Conservation (phyloP, 2,113 vertebrate species). For the Donacobius atricapilla region DNA sequence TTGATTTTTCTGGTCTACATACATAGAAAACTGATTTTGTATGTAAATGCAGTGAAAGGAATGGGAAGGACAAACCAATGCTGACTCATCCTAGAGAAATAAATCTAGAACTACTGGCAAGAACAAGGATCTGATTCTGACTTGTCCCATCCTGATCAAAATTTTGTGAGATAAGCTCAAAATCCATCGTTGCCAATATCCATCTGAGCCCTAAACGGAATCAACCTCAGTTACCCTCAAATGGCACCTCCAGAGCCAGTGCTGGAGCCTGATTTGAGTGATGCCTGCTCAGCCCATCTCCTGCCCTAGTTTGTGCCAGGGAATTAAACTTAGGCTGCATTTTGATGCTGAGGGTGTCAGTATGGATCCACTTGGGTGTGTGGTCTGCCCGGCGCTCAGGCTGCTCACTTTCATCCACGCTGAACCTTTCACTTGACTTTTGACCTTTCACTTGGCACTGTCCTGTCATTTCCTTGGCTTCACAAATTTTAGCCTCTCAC, state of each 20-base stretch:
- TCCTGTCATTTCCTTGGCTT: constrained; percentile 78
- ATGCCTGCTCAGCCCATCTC: neutral
- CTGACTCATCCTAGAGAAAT: neutral
- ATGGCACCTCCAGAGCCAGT: neutral
- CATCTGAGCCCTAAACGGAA: neutral
- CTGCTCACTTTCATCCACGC: constrained; percentile 68
- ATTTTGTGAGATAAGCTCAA: neutral
- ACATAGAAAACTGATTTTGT: neutral
- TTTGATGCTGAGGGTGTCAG: constrained; percentile 7
- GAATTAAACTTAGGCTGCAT: constrained; percentile 15
- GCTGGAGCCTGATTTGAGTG: neutral
- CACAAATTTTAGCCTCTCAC: constrained; percentile 77
- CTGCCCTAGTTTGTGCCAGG: constrained; percentile 12
- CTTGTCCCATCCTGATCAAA: neutral
- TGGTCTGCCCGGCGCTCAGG: constrained; percentile 30
- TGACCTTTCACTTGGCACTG: constrained; percentile 79
- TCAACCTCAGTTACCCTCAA: neutral
- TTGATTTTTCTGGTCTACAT: neutral
- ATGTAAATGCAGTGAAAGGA: neutral
- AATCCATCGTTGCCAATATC: neutral
- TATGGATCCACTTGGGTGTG: constrained; percentile 12
- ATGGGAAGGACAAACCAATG: neutral
- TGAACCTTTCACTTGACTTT: constrained; percentile 76
- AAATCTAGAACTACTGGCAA: neutral
- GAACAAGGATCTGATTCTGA: neutral